phyloP scores from a whole-genome alignment of 2,113 vertebrate genomes.

The Tamias sibiricus region DNA sequence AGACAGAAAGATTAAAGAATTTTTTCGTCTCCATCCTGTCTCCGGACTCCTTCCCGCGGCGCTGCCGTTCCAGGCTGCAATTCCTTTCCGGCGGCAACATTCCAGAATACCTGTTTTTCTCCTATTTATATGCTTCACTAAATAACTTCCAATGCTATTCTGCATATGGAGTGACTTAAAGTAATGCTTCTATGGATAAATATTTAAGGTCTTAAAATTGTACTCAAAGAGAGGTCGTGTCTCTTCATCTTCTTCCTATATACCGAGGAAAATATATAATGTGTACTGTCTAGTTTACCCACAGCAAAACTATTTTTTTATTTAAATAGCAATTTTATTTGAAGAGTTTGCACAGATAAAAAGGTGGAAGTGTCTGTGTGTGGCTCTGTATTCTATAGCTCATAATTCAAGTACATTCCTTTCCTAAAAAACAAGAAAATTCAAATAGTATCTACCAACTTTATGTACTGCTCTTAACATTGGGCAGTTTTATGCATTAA shows the following conservation, averaged over 20 bases:
- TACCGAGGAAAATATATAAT: background rate
- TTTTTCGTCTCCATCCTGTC: no score
- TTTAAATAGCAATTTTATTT: background rate
- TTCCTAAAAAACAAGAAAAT: conserved; percentile 45
- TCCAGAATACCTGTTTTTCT: background rate
- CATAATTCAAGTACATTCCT: conserved; percentile 23
- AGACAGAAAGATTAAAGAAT: no score
- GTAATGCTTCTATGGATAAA: conserved; percentile 12
- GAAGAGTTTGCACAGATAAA: background rate
- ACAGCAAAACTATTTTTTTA: background rate
- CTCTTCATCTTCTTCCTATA: background rate
- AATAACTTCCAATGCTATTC: background rate
- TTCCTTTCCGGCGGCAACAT: no score
- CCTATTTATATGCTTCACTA: conserved; percentile 66
- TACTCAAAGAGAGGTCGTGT: background rate
- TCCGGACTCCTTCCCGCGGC: no score
- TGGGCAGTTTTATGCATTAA: conserved; percentile 67
- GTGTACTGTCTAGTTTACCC: background rate
- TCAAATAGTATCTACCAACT: conserved; percentile 60
- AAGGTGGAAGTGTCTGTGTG: background rate
- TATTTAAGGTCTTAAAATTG: background rate
- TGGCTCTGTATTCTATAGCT: background rate
- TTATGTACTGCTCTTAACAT: conserved; percentile 39
- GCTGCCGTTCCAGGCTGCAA: no score
- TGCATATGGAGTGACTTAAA: background rate